Percentiles rank a stretch among this genome's conserved stretches.
phyloP scores from a whole-genome alignment of 2,888 invertebrate genomes.

The Hydriomena furcata region DNA sequence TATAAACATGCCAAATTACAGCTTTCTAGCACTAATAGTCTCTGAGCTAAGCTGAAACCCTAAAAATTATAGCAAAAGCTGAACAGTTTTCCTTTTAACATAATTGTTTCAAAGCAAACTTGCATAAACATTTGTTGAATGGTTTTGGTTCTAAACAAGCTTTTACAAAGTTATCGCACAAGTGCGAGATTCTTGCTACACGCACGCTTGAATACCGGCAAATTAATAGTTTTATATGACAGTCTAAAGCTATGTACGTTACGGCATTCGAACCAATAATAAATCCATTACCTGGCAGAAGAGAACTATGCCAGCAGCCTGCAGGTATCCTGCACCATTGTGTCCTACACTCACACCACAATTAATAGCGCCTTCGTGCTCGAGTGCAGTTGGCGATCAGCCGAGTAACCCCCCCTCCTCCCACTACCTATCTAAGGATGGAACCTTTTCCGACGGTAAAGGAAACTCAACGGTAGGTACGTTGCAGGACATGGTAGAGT shows the following conservation, averaged over 20 bases:
- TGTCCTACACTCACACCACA: not conserved
- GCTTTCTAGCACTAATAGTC: too few species aligned
- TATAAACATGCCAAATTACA: too few species aligned
- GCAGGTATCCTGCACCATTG: constrained; percentile 16
- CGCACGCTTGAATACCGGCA: not conserved
- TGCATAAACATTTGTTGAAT: too few species aligned
- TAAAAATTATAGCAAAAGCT: too few species aligned
- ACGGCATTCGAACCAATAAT: constrained; percentile 3
- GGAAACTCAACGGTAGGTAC: constrained; percentile 6
- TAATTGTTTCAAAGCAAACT: too few species aligned
- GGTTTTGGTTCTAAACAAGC: not conserved
- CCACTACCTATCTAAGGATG: not conserved
- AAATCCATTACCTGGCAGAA: not conserved
- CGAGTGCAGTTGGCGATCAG: constrained; percentile 10
- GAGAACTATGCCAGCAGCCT: not conserved
- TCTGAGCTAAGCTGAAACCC: too few species aligned
- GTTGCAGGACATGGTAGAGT: constrained; percentile 4
- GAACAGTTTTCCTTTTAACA: too few species aligned
- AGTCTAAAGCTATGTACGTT: not conserved
- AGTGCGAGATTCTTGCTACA: not conserved
- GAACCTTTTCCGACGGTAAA: constrained; percentile 6
- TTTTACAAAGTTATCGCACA: not conserved
- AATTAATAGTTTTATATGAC: not conserved
- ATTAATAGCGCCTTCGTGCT: not conserved
- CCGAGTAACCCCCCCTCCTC: constrained; percentile 5